Percentiles rank a stretch among this genome's conserved stretches.
Conservation (phyloP, 2,888 invertebrate species). For the Tipula helvola region DNA sequence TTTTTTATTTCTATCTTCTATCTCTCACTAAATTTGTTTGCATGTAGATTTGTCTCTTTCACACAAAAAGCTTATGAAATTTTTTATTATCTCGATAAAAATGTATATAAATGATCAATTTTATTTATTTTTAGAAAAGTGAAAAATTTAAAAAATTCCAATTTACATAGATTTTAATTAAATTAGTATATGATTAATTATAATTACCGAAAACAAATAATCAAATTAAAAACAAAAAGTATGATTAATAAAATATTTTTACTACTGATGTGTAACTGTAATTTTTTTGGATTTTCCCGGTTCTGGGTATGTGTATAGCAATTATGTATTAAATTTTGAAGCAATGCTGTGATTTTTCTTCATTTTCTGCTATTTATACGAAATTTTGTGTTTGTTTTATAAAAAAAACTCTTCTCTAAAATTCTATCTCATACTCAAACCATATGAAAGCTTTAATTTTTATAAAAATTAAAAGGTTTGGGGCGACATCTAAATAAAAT, state of each 20-base stretch:
- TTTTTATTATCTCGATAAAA: not conserved
- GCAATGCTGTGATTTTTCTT: no score
- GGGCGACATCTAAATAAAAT: not conserved
- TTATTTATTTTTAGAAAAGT: not conserved
- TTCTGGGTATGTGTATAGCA: not conserved
- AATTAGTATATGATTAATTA: not conserved
- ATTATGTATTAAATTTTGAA: not conserved
- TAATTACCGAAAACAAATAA: not conserved
- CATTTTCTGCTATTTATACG: not conserved
- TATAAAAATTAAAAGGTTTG: not conserved
- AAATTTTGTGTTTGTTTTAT: not conserved
- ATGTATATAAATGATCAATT: not conserved
- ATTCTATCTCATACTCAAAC: not conserved
- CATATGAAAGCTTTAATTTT: not conserved
- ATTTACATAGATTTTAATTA: not conserved
- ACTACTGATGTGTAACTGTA: not conserved
- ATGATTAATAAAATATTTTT: not conserved
- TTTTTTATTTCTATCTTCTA: not conserved
- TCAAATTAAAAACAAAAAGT: no score
- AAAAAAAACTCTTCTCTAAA: not conserved
- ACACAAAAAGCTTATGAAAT: not conserved
- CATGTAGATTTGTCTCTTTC: not conserved
- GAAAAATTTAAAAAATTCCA: not conserved
- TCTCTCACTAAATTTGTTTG: not conserved
- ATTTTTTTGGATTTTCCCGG: not conserved